Base-by-base conservation (phyloP, 2,888 invertebrate genomes). In the Acleris holmiana region DNA sequence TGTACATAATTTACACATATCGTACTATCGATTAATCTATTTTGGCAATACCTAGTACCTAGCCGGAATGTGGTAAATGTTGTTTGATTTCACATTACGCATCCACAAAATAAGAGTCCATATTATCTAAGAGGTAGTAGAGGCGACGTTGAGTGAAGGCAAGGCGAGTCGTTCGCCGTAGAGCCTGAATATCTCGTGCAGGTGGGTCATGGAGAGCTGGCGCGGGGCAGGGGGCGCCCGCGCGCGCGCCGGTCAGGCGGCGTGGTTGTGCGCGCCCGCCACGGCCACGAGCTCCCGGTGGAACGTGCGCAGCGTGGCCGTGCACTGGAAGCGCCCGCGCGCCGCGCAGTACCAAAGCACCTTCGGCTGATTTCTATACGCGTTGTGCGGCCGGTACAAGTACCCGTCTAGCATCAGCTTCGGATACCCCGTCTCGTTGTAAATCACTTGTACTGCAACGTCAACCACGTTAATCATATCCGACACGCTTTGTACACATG, bases 301-400 rank as follows among this genome's bases (percentile, higher is more conserved):
- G 69, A 76, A 85, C 0, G 91, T 91, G 54, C 89, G 76, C 67
- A 91, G 65, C 1, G 80, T 86, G 1, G 91, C 91, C 17, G 73
- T 72, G 69, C 92, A 92, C 56, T 84, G 81, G 73, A 77, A 85
- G 72, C 80, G 85, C 67, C 76, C 80, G 50, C 91, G 77, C n/a
- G 80, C 80, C 2, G 85, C 83, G 67, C 92, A 92, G 72, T 92
- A 91, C 91, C 91, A 92, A 53, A 92, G 72, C 44, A 90, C 79
- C 69, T 82, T 86, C 1, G 87, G 85, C 71, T 86, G 85, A 64
- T 90, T 89, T 59, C 91, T 80, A 68, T 92, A 91, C 44, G 88
- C 90, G 72, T 92, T 92, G 76, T 92, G 91, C 2, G 91, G 89
- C 13, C 91, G 82, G 70, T 84, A 92, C 69, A 77, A 75, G 73